phyloP scores from a whole-genome alignment of 2,113 vertebrate genomes.

The Kryptolebias marmoratus region DNA sequence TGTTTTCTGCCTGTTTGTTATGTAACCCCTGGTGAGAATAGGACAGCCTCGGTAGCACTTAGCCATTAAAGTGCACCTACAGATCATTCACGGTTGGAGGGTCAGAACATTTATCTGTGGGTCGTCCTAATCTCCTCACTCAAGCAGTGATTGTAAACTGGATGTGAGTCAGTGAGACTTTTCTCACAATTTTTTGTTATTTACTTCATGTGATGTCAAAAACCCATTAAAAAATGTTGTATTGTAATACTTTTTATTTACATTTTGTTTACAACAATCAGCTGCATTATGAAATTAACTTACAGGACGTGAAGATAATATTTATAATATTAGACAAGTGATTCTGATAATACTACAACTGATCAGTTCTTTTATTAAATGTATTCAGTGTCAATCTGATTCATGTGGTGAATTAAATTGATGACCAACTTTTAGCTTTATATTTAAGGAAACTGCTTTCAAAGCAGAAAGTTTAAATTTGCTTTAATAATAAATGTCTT shows the following conservation, averaged over 20 bases:
- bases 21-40: conserved; percentile 42
- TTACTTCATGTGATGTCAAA: neutral
- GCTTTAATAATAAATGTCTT: neutral
- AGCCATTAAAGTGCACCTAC: conserved; percentile 1
- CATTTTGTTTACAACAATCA: too few relatives aligned
- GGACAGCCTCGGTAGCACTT: conserved; percentile 15
- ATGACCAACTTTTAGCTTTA: neutral
- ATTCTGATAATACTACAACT: too few relatives aligned
- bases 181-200: neutral
- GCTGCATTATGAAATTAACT: too few relatives aligned
- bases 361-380: too few relatives aligned
- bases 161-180: neutral
- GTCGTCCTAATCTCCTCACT: neutral
- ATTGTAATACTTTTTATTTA: too few relatives aligned
- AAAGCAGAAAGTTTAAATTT: too few relatives aligned
- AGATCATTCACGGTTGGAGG: conserved; percentile 25
- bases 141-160: neutral
- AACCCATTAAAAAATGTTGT: too few relatives aligned
- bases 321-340: too few relatives aligned
- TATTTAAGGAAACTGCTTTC: neutral
- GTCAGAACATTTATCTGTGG: conserved; percentile 24
- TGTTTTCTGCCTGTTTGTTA: conserved; percentile 48
- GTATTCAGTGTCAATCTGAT: too few relatives aligned
- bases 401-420: neutral
- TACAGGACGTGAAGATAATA: too few relatives aligned